A percentile compares a stretch with the other conserved stretches of the same genome.
Conservation (phyloP, 1,140 invertebrate species). For the Zaprionus capensis region DNA sequence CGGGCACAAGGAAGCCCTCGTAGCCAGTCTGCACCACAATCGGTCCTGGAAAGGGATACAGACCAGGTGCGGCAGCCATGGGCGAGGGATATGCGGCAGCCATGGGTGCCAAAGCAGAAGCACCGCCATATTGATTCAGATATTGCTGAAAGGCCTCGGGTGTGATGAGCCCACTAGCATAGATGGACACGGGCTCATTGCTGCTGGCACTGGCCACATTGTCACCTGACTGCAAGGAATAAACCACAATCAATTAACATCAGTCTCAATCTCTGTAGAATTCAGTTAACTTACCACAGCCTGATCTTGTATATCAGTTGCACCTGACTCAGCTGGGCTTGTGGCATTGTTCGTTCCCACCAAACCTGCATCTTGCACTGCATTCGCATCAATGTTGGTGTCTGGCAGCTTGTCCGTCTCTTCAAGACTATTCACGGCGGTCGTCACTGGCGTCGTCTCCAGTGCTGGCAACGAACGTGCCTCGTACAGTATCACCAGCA, state of each 20-base stretch:
- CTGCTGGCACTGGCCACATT: slow-evolving; percentile 61
- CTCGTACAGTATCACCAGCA: slow-evolving; percentile 30
- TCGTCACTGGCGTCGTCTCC: slow-evolving; percentile 41
- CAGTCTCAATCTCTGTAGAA: not conserved
- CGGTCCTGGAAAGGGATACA: slow-evolving; percentile 68
- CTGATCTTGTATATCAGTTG: slow-evolving; percentile 26
- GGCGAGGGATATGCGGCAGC: slow-evolving; percentile 57
- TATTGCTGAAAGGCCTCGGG: slow-evolving; percentile 83
- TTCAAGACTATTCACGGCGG: slow-evolving; percentile 51
- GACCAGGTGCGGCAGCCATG: slow-evolving; percentile 50
- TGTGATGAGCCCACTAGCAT: slow-evolving; percentile 65
- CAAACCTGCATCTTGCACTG: slow-evolving; percentile 3
- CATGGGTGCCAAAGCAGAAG: slow-evolving; percentile 56
- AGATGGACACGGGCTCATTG: slow-evolving; percentile 70
- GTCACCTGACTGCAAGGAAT: slow-evolving; percentile 40
- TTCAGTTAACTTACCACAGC: slow-evolving; percentile 40
- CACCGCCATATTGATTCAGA: slow-evolving; percentile 71
- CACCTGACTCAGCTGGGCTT: slow-evolving; percentile 6
- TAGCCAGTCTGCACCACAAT: slow-evolving; percentile 83
- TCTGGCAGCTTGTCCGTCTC: slow-evolving; percentile 64
- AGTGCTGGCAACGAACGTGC: slow-evolving; percentile 49
- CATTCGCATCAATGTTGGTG: slow-evolving; percentile 24
- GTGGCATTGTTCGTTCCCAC: slow-evolving; percentile 25
- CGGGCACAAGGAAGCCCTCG: slow-evolving; percentile 78
- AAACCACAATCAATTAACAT: not conserved